Evolutionary conservation across 2,113 vertebrate genomes (phyloP), one percentile per base, ranked within the genome.

Genomic region (Boulengerochromis microlepis): DNA sequence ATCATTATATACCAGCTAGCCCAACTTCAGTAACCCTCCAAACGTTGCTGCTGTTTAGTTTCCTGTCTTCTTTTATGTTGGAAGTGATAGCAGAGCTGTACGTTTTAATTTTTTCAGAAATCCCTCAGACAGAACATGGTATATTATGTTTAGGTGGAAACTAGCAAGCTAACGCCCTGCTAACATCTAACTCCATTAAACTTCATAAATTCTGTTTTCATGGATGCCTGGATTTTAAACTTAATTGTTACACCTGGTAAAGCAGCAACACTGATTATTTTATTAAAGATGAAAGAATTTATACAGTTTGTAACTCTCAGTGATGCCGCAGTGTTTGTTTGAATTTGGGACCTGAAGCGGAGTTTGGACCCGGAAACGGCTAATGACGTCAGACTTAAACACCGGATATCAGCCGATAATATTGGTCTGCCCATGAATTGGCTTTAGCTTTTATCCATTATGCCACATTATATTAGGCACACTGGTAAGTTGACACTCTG

Each of bases 371-470:
- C 1, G 2, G 13, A 57, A 57, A 29, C 15, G 3, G 56, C 26
- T 61, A 61, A 61, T 64, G 59, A 64, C 13, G 0, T 59, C 56
- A 59, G 8, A 29, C 59, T 19, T 64, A 64, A 64, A 64, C 5
- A 33, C 10, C 2, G 1, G 29, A 33, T 74, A 16, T 45, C 12
- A 42, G 12, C 0, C 2, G 0, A 22, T 45, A 74, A 66, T n/a
- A 66, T 19, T 4, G 18, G 61, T 45, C 4, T 6, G 38, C 38
- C 22, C 22, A 26, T 45, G 38, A 16, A 74, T 26, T 26, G 38
- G n/a, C n/a, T 71, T 40, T 42, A 71, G 38, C n/a, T 24, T 71
- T 71, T 71, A 42, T 71, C n/a, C 35, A 22, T 38, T 66, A 42
- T 42, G n/a, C 12, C 12, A 74, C 38, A 74, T 24, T 74, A 45